Base-by-base conservation (phyloP, 2,888 invertebrate species). In the Tortricodes alternella region DNA sequence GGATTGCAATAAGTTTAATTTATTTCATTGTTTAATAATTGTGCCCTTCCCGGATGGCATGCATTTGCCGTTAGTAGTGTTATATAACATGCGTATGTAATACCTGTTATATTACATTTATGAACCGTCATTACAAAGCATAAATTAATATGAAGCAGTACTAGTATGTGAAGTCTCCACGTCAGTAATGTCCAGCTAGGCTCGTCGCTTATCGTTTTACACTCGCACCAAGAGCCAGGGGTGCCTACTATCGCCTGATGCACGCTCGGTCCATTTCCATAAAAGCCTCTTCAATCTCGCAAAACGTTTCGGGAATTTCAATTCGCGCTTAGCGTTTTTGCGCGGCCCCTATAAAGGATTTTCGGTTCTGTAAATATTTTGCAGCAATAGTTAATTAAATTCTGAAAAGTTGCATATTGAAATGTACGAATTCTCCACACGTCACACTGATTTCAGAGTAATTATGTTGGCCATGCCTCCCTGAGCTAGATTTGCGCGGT, bases 281-380 rank as follows among this genome's bases (percentile, higher is more conserved):
- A 89, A 90, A 90, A 90, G 89, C 87, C 89, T 89, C 89, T 88
- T 89, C 87, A 89, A 88, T 89, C 88, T 87, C 85, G 78, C 81
- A 83, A 85, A 89, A 86, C 88, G 88, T 76, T 88, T 75, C 76
- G 82, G 81, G 90, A 89, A 89, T 89, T 88, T 87, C 85, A 89
- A 89, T 89, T 88, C 84, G 67, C 80, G 84, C 83, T 88, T 85
- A 83, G 76, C 75, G 74, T 79, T 83, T 85, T 81, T 80, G 61
- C 68, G 58, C 55, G 68, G 61, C 65, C 55, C 60, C 65, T 62
- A 62, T 58, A 46, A 44, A 51, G 48, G 9, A 11, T 59, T 64
- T 64, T 68, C 65, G 62, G 38, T 55, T 43, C 53, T 57, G 61
- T 67, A 67, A 64, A 67, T 71, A 65, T 70, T 67, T 66, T 57